Percentiles rank a stretch among this genome's conserved stretches.
These are phyloP conservation scores for Tethya wilhelma DNA, from an alignment of 37 sponge, comb jelly and placozoan genomes.

Conservation along the genomic window DNA sequence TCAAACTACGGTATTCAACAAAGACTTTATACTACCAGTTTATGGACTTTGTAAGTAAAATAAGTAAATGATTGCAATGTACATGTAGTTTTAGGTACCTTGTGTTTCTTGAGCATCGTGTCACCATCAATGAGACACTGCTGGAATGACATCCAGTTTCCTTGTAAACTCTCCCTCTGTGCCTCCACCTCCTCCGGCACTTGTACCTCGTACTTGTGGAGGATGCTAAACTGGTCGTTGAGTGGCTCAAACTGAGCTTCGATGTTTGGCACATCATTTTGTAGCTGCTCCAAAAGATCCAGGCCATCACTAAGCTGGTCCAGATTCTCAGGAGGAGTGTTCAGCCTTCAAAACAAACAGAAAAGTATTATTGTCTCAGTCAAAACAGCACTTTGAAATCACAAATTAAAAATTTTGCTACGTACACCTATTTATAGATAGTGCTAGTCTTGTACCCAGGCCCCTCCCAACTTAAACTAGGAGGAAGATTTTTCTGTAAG, in stretches of 20 bases:
- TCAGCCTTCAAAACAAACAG: constrained; percentile 57
- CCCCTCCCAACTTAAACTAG: no score
- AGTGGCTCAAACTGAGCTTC: constrained; percentile 94
- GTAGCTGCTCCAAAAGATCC: constrained; percentile 81
- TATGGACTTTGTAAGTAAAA: not conserved
- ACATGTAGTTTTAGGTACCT: no score
- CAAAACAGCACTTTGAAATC: not conserved
- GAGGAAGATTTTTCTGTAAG: no score
- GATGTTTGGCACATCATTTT: constrained; percentile 62
- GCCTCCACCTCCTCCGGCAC: constrained; percentile 50
- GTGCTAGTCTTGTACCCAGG: no score
- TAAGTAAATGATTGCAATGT: no score
- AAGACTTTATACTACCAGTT: not conserved
- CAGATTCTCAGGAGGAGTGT: constrained; percentile 79
- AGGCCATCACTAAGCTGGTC: constrained; percentile 90
- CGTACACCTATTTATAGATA: not conserved
- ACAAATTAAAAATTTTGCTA: not conserved
- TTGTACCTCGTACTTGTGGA: constrained; percentile 89
- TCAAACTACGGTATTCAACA: no score
- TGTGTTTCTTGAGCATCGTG: constrained; percentile 92
- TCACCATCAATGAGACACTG: constrained; percentile 93
- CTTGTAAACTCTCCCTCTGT: constrained; percentile 36
- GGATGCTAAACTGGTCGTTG: constrained; percentile 92
- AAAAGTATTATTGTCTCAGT: no score
- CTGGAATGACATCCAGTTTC: constrained; percentile 78